Evolutionary conservation across 2,797 vertebrate species (phyloP), one percentile per base, ranked within the genome.

Genomic region (Ispidina picta): DNA sequence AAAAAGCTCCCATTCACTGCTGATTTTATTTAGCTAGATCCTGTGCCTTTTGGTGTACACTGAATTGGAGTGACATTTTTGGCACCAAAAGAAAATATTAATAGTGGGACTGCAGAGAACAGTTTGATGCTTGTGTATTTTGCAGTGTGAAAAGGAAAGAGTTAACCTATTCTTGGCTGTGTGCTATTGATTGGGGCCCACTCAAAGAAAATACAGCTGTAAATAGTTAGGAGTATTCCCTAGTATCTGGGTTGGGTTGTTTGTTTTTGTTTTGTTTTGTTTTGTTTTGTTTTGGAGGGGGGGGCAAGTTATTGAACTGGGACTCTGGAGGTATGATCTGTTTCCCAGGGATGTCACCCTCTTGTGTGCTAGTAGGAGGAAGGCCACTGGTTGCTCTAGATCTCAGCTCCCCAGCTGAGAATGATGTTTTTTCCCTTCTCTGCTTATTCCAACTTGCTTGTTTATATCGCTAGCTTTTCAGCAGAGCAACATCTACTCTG

Each of bases 161-260:
- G 93, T 93, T 96, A 95, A 95, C 64, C 74, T 88, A 37, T 79
- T 89, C 80, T 94, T 94, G 94, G 88, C 86, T 64, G 25, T 31
- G 9, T 22, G 21, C 21, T 48, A 79, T 68, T 73, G 79, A 84
- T 2, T 70, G 68, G 74, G 64, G 64, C 73, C 52, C 69, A 64
- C 0, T 1, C 21, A 88, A 84, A 79, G 77, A 91, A 93, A 91
- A 94, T 75, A 66, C 91, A 93, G 80, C 89, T 95, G 91, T 64
- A 83, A 91, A 71, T 66, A 88, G 76, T 92, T 93, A 82, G 41
- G 66, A 83, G 21, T 74, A 59, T 74, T 92, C 62, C 51, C 71
- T 84, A 18, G 60, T 84, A 90, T 56, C 77, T 82, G 55, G 8
- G 19, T 25, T 55, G 48, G 48, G 17, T 3, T 23, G 10, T 14